phyloP scores from a whole-genome alignment of 2,888 invertebrate genomes.

The Epiblema foenella region DNA sequence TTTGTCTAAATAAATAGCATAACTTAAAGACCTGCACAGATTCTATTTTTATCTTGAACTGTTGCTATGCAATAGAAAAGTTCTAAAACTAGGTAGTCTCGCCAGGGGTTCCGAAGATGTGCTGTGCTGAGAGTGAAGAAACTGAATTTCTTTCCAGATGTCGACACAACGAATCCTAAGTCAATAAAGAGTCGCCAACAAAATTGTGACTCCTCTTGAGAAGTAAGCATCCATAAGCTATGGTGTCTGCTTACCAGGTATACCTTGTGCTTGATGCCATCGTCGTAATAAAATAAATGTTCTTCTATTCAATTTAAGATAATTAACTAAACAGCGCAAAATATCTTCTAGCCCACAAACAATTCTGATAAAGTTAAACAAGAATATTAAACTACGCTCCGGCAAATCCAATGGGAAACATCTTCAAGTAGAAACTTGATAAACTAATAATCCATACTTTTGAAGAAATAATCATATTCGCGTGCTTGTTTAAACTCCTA shows the following conservation, averaged over 20 bases:
- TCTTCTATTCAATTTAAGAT: not conserved
- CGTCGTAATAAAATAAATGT: too few relatives aligned
- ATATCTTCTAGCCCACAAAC: not conserved
- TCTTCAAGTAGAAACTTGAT: slow-evolving; percentile 23
- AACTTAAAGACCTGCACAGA: not conserved
- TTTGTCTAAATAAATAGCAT: too few relatives aligned
- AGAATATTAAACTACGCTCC: not conserved
- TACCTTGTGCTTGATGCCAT: too few relatives aligned
- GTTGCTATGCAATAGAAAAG: not conserved
- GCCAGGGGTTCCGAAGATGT: too few relatives aligned
- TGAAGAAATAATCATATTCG: slow-evolving; percentile 42
- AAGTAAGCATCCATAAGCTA: too few relatives aligned
- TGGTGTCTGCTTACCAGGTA: too few relatives aligned
- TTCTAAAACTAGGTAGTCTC: not conserved
- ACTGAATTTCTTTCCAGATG: too few relatives aligned
- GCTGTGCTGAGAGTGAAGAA: too few relatives aligned
- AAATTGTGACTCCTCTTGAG: too few relatives aligned
- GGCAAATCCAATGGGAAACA: slow-evolving; percentile 3
- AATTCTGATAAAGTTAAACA: slow-evolving; percentile 15
- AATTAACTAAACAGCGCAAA: not conserved
- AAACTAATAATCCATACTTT: slow-evolving; percentile 43
- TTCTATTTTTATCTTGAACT: not conserved
- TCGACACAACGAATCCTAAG: too few relatives aligned
- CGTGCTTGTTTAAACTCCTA: slow-evolving; percentile 40
- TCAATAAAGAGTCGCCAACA: too few relatives aligned